Evolutionary conservation across 2,888 invertebrate genomes (phyloP), one percentile per base, ranked within the genome.

Genomic region (Didymodactylos carnosus): DNA sequence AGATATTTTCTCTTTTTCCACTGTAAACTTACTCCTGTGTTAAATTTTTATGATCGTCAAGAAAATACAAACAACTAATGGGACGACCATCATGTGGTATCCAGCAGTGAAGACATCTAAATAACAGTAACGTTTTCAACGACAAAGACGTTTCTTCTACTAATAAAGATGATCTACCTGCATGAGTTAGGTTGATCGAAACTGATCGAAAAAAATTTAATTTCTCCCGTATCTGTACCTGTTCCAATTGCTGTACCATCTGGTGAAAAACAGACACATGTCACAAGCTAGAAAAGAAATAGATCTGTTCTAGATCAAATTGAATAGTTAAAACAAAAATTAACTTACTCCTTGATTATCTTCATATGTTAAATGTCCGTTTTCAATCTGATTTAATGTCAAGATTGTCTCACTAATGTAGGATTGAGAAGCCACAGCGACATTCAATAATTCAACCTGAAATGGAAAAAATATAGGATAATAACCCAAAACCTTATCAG

Each of bases 181-280:
- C 62, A 76, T 49, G 73, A 49, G 39, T 69, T 8, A 14, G 39
- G 39, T 25, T 69, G 39, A 39, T 69, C 69, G 11, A 71, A 71
- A 29, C 81, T 80, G 73, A 85, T 84, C 86, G 94, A 92, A 83
- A 91, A 94, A 85, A 95, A 95, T 83, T 91, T 90, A 71, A 94
- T 91, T 80, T 88, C 87, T 72, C 94, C 95, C 84, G 93, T 92
- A 0, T 87, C 85, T 79, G 90, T 89, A 40, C 92, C 92, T 49
- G 93, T 91, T 69, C 94, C 93, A 75, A 95, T 87, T 14, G 94
- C 94, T 25, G 92, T 91, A 40, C 93, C 94, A 85, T 94, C 95
- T 0, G 94, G 93, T 69, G 93, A 91, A 83, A 94, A 90, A 43
- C 91, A 89, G 16, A 91, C 91, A 84, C 62, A 62, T 35, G 62